A percentile compares a stretch with the other conserved stretches of the same genome.
These are phyloP conservation scores for Eristalis intricaria DNA, from an alignment of 2,888 invertebrate species.

Conservation along the genomic window DNA sequence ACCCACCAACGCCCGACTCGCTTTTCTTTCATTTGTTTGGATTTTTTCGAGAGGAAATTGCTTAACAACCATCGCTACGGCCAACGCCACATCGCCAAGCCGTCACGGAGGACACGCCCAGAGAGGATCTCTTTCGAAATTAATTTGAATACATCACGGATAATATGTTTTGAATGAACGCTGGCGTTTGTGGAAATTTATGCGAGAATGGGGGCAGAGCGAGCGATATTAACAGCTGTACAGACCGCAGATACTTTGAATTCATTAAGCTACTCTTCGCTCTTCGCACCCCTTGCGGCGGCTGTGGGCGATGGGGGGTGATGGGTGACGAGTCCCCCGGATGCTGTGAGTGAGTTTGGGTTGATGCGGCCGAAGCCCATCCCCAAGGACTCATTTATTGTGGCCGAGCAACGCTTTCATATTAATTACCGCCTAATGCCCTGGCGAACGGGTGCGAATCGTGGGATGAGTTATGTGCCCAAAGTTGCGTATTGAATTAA, in stretches of 20 bases:
- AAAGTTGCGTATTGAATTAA: slow-evolving; percentile 63
- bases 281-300: background rate
- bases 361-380: slow-evolving; percentile 41
- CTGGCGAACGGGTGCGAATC: slow-evolving; percentile 51
- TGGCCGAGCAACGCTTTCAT: slow-evolving; percentile 65
- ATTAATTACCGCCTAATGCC: slow-evolving; percentile 69
- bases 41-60: slow-evolving; percentile 8
- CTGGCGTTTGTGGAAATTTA: slow-evolving; percentile 57
- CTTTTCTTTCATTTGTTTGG: background rate
- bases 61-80: background rate
- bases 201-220: slow-evolving; percentile 34
- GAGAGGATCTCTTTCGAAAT: slow-evolving; percentile 35
- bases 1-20: background rate
- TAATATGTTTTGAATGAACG: slow-evolving; percentile 67
- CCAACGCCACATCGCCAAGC: too few relatives aligned
- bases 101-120: slow-evolving; percentile 3
- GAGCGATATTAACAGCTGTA: slow-evolving; percentile 65
- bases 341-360: background rate
- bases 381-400: slow-evolving; percentile 67
- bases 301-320: background rate
- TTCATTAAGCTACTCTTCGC: slow-evolving; percentile 63
- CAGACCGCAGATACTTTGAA: slow-evolving; percentile 70
- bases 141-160: slow-evolving; percentile 66
- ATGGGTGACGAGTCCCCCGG: too few relatives aligned
- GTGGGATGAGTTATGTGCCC: slow-evolving; percentile 25